Evolutionary conservation across 2,797 vertebrate species (phyloP).

Genomic region (Champsocephalus esox): DNA sequence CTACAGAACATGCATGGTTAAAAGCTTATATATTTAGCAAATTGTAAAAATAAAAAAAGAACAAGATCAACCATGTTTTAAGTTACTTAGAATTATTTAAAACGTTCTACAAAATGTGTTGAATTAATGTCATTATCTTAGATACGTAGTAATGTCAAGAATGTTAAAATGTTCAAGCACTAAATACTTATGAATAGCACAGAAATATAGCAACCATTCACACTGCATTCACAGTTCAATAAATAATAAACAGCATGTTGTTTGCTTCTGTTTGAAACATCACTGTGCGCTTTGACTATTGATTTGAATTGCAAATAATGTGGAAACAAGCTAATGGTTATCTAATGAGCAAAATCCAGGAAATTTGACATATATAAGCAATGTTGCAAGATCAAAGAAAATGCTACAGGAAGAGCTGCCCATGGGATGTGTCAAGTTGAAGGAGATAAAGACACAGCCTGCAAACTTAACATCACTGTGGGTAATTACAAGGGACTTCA

Average conservation of each 20-base stretch:
- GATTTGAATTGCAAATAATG: constrained; percentile 39
- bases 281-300: constrained; percentile 25
- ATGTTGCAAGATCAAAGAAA: constrained; percentile 64
- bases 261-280: neutral
- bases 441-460: constrained; percentile 61
- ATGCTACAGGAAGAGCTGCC: constrained; percentile 32
- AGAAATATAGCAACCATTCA: neutral
- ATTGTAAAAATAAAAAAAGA: constrained; percentile 13
- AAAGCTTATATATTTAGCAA: constrained; percentile 20
- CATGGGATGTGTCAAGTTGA: constrained; percentile 56
- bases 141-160: neutral
- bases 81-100: neutral
- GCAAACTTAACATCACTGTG: constrained; percentile 55
- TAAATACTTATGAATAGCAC: neutral
- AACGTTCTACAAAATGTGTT: neutral
- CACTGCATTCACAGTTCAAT: neutral
- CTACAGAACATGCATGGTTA: constrained; percentile 38
- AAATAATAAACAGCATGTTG: neutral
- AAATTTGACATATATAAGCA: constrained; percentile 45
- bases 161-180: neutral
- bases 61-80: neutral
- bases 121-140: neutral
- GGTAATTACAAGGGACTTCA: constrained; percentile 68
- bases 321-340: constrained; percentile 46
- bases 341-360: constrained; percentile 45